These are phyloP conservation scores for Cebidichthys violaceus DNA, from an alignment of 2,113 vertebrate species.

Conservation along the genomic window DNA sequence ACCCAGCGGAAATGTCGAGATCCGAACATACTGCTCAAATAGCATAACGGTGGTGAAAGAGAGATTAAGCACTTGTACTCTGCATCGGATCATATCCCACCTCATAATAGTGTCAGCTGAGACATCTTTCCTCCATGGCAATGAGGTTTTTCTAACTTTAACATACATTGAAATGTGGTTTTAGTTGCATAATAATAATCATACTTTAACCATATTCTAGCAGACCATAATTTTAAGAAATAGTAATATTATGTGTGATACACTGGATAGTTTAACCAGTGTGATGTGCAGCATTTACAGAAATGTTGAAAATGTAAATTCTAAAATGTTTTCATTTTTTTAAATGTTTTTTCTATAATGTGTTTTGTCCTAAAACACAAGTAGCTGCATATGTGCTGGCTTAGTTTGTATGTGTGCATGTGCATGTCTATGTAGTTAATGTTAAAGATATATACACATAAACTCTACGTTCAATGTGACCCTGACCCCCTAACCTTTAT, in stretches of 20 bases:
- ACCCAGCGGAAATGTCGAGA: not conserved
- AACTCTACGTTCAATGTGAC: not conserved
- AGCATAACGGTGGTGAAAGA: not conserved
- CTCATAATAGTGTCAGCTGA: not conserved
- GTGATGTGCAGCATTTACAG: not conserved
- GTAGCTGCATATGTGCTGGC: not conserved
- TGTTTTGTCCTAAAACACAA: not conserved
- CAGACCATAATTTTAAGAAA: not conserved
- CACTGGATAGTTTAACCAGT: rapidly evolving
- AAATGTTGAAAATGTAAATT: not conserved
- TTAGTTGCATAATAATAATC: not conserved
- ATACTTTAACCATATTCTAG: not conserved
- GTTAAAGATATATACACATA: not conserved
- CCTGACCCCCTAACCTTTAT: too few species aligned
- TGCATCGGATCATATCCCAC: not conserved
- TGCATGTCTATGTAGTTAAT: not conserved
- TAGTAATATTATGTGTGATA: not conserved
- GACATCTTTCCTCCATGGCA: not conserved
- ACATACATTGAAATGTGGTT: not conserved
- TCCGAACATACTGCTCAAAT: not conserved
- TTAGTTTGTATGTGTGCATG: not conserved
- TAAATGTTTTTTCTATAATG: not conserved
- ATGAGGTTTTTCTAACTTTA: not conserved
- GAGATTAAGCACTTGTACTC: not conserved
- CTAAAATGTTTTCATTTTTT: not conserved